Percentiles rank a stretch among this genome's conserved stretches.
phyloP scores from a whole-genome alignment of 2,888 invertebrate species.

The Agrochola circellaris region DNA sequence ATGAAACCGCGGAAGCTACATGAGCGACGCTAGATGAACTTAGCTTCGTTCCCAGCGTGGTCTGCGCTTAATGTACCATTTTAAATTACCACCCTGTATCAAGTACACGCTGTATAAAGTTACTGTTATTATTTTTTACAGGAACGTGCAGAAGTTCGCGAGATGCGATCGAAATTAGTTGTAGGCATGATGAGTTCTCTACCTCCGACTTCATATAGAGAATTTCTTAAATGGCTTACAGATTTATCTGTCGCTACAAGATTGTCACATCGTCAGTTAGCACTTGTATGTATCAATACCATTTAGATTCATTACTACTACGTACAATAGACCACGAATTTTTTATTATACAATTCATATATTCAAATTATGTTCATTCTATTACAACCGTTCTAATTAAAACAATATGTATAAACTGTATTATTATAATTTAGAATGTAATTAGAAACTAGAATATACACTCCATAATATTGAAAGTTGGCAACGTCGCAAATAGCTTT shows the following conservation, averaged over 20 bases:
- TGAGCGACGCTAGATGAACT: not conserved
- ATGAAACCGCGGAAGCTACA: not conserved
- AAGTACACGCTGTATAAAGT: not conserved
- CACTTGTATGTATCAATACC: constrained; percentile 77
- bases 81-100: not conserved
- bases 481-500: not conserved
- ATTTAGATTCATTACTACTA: constrained; percentile 1
- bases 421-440: not conserved
- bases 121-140: constrained; percentile 60
- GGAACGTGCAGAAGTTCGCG: constrained; percentile 85
- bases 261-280: constrained; percentile 82
- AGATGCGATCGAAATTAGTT: constrained; percentile 81
- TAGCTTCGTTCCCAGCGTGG: not conserved
- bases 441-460: not conserved
- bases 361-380: not conserved
- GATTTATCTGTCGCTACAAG: constrained; percentile 80
- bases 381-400: not conserved
- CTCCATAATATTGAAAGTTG: no score
- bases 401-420: not conserved
- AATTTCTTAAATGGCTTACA: constrained; percentile 83
- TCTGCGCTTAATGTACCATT: not conserved
- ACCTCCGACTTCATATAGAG: constrained; percentile 78
- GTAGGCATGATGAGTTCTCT: constrained; percentile 84
- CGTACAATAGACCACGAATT: not conserved
- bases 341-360: not conserved